Conservation (phyloP, 1,140 invertebrate species). For the Drosophila mojavensis region DNA sequence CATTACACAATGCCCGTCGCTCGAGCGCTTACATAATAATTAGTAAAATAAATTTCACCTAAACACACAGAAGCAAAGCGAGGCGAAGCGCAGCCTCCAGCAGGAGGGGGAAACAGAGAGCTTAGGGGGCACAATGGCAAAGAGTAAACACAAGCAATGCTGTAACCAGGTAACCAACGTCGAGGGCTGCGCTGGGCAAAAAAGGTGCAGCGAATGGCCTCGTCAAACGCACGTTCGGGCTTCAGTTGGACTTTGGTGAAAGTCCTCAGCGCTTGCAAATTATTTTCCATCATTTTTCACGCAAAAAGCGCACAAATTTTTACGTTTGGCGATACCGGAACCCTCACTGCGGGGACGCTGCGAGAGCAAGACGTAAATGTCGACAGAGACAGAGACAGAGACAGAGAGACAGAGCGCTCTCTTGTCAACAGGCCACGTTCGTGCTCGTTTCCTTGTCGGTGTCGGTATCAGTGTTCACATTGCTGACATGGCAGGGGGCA, state of each 20-base stretch:
- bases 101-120: background rate
- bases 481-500: conserved; percentile 1
- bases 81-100: background rate
- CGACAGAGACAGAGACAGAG: conserved; percentile 21
- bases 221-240: conserved; percentile 73
- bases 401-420: conserved; percentile 34
- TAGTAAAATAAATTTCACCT: conserved; percentile 80
- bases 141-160: conserved; percentile 40
- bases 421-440: conserved; percentile 55
- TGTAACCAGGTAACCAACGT: conserved; percentile 19
- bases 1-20: conserved; percentile 63
- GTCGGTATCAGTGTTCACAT: conserved; percentile 19
- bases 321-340: conserved; percentile 27
- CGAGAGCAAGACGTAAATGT: background rate
- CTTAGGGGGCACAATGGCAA: background rate
- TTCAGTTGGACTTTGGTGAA: conserved; percentile 60
- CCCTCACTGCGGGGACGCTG: background rate
- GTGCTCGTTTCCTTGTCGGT: conserved; percentile 7
- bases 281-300: conserved; percentile 81
- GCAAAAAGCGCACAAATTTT: conserved; percentile 68
- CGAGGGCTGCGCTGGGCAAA: conserved; percentile 3
- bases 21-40: conserved; percentile 74
- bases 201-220: conserved; percentile 64
- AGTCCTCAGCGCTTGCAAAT: conserved; percentile 58
- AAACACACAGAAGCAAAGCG: conserved; percentile 58